These are phyloP conservation scores for Dromococcyx pavoninus DNA, from an alignment of 2,797 vertebrate genomes.

Conservation along the genomic window DNA sequence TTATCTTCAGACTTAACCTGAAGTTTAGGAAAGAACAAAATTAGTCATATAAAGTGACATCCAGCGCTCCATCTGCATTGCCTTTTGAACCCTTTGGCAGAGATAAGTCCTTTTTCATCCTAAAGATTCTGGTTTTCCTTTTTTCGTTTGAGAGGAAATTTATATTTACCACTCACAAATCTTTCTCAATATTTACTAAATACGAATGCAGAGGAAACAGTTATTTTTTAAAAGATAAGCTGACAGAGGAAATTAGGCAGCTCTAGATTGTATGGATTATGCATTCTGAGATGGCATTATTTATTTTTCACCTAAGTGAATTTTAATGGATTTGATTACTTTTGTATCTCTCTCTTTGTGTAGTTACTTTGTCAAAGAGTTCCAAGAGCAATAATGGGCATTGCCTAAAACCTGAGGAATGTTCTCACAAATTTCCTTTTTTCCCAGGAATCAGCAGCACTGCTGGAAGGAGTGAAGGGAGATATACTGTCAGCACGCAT, in stretches of 20 bases:
- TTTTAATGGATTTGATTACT: neutral
- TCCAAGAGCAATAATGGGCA: slow-evolving; percentile 37
- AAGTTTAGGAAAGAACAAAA: neutral
- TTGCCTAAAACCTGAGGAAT: slow-evolving; percentile 29
- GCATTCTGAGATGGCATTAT: neutral
- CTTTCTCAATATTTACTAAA: neutral
- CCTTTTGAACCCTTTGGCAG: neutral
- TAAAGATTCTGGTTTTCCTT: neutral
- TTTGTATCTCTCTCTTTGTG: neutral
- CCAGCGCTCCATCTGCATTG: neutral
- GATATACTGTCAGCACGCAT: neutral
- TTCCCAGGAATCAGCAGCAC: slow-evolving; percentile 1
- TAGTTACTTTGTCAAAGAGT: neutral
- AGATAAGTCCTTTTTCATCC: neutral
- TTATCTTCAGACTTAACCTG: neutral
- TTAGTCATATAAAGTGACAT: neutral
- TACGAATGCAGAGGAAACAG: neutral
- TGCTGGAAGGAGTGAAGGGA: neutral
- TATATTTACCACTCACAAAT: neutral
- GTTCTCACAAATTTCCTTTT: slow-evolving; percentile 20
- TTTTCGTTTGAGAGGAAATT: neutral
- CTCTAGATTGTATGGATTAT: neutral
- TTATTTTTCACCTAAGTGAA: neutral
- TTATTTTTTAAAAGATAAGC: neutral
- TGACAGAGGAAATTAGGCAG: neutral